Percentiles rank a stretch among this genome's conserved stretches.
phyloP scores from a whole-genome alignment of 2,113 vertebrate species.

The Myanophis thanlyinensis region DNA sequence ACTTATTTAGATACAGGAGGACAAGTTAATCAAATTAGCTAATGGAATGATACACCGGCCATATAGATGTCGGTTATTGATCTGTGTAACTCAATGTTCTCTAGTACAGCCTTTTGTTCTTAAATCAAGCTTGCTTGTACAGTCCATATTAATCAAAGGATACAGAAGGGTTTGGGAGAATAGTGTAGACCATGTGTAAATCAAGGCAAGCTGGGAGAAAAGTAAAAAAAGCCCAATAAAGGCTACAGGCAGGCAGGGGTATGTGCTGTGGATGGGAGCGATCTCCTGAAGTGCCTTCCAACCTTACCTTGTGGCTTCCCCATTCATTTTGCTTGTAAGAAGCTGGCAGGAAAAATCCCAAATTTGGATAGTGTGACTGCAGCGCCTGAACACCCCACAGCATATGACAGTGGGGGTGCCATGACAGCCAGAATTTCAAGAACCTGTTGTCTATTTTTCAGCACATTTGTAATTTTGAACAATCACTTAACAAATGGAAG shows the following conservation, averaged over 20 bases:
- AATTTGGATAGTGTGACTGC: neutral
- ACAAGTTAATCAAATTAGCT: neutral
- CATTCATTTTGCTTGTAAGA: neutral
- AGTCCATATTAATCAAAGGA: neutral
- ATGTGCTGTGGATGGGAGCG: neutral
- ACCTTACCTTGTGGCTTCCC: neutral
- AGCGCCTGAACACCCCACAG: neutral
- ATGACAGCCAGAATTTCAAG: neutral
- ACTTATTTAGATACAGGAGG: neutral
- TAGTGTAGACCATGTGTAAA: neutral
- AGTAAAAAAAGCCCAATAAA: neutral
- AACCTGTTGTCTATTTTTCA: neutral
- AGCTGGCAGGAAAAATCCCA: neutral
- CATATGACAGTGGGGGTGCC: neutral
- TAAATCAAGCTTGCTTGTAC: neutral
- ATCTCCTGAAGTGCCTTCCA: neutral
- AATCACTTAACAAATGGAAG: neutral
- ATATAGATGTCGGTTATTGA: neutral
- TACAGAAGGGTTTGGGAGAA: neutral
- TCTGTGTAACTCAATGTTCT: neutral
- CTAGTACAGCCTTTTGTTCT: neutral
- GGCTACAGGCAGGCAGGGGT: neutral
- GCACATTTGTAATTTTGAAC: neutral
- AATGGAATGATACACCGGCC: neutral
- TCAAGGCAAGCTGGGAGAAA: neutral